phyloP scores from a whole-genome alignment of 2,113 vertebrate species.

The Quiscalus mexicanus region DNA sequence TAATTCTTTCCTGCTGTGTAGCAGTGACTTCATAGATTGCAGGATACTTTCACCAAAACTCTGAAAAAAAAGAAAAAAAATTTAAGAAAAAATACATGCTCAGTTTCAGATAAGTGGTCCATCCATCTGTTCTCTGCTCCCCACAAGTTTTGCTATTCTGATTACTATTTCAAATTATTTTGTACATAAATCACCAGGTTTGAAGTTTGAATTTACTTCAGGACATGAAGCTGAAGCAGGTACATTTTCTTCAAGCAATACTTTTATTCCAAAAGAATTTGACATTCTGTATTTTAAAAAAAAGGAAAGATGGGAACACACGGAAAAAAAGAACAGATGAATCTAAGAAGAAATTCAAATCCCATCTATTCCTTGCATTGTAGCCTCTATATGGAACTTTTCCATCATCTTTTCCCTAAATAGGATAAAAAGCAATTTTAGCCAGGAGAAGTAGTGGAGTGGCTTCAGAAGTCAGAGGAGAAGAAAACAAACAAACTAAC shows the following conservation, averaged over 20 bases:
- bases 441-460: neutral
- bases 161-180: neutral
- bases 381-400: neutral
- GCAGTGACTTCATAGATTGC: conserved; percentile 83
- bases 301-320: neutral
- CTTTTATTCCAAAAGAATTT: neutral
- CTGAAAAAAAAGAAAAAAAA: conserved; percentile 70
- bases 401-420: neutral
- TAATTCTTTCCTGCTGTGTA: conserved; percentile 89
- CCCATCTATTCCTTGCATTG: neutral
- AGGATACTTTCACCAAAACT: conserved; percentile 83
- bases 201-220: neutral
- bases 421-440: neutral
- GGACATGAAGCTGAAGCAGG: neutral
- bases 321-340: neutral
- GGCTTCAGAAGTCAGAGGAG: neutral
- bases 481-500: neutral
- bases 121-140: neutral
- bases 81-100: neutral
- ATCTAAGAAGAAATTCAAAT: neutral
- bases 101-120: neutral
- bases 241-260: neutral
- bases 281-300: neutral
- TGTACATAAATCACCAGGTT: neutral
- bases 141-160: neutral